Conservation (phyloP, 2,888 invertebrate species). For the Chromoteleia sp. region DNA sequence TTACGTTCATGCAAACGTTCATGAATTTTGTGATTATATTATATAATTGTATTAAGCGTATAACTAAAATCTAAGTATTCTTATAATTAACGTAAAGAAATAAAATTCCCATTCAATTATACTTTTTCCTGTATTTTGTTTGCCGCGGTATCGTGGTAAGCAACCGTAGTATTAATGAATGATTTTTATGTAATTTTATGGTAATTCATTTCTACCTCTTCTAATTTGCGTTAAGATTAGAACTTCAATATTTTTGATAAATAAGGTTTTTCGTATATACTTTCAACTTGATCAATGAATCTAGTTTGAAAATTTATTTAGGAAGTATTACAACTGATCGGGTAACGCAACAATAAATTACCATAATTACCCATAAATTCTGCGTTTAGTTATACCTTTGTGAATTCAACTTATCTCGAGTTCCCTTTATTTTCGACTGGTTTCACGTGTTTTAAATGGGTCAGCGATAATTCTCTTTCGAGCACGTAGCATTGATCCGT, state of each 20-base stretch:
- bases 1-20: too few species aligned
- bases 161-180: not conserved
- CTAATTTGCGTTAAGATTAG: too few species aligned
- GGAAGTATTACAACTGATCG: conserved; percentile 25
- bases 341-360: conserved; percentile 32
- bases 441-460: conserved; percentile 54
- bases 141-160: too few species aligned
- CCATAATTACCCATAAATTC: conserved; percentile 48
- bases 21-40: too few species aligned
- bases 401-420: conserved; percentile 48
- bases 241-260: too few species aligned
- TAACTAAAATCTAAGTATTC: too few species aligned
- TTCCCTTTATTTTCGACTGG: conserved; percentile 32
- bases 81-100: not conserved
- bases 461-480: conserved; percentile 44
- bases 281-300: not conserved
- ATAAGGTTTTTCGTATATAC: not conserved
- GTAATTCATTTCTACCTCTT: conserved; percentile 1
- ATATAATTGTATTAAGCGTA: too few species aligned
- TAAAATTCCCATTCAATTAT: conserved; percentile 26
- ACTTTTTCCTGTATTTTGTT: conserved; percentile 15
- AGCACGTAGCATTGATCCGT: conserved; percentile 18
- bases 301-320: conserved; percentile 26
- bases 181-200: not conserved
- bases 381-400: conserved; percentile 53